Percentiles rank a stretch among this genome's conserved stretches.
Evolutionary conservation across 2,888 invertebrate species (phyloP).

Genomic region (Epistrophe grossulariae): DNA sequence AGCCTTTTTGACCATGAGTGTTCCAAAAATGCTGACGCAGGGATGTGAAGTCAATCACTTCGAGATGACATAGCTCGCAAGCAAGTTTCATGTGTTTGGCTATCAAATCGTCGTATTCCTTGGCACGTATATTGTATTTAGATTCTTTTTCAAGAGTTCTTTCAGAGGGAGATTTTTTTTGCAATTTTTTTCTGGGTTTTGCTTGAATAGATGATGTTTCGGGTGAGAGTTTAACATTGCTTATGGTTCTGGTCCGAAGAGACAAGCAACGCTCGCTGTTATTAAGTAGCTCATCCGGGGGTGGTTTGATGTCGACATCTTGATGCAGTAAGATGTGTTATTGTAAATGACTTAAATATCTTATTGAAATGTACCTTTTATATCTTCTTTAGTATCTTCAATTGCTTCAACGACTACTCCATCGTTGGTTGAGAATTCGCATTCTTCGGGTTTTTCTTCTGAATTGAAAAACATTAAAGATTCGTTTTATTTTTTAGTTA

Average conservation of each 20-base stretch:
- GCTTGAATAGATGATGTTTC: not conserved
- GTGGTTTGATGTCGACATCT: conserved; percentile 63
- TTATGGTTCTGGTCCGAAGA: conserved; percentile 41
- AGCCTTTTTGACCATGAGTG: conserved; percentile 80
- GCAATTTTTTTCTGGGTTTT: conserved; percentile 9
- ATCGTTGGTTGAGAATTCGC: not conserved
- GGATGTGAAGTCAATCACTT: conserved; percentile 80
- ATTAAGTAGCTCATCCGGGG: conserved; percentile 12
- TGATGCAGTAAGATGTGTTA: not conserved
- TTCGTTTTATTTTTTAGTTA: too few species aligned
- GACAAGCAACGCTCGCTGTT: conserved; percentile 22
- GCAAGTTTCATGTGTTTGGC: conserved; percentile 81
- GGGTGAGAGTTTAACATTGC: not conserved
- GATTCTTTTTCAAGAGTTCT: conserved; percentile 70
- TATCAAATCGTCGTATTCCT: conserved; percentile 81
- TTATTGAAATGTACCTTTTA: conserved; percentile 26
- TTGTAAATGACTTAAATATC: not conserved
- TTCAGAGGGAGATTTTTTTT: conserved; percentile 1
- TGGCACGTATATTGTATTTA: conserved; percentile 77
- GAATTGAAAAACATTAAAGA: not conserved
- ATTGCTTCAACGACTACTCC: not conserved
- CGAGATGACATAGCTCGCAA: conserved; percentile 80
- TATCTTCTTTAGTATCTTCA: conserved; percentile 30
- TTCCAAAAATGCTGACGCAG: conserved; percentile 81
- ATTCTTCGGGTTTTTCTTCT: conserved; percentile 44